Conservation (phyloP, 2,797 vertebrate genomes). For the Helostoma temminkii region DNA sequence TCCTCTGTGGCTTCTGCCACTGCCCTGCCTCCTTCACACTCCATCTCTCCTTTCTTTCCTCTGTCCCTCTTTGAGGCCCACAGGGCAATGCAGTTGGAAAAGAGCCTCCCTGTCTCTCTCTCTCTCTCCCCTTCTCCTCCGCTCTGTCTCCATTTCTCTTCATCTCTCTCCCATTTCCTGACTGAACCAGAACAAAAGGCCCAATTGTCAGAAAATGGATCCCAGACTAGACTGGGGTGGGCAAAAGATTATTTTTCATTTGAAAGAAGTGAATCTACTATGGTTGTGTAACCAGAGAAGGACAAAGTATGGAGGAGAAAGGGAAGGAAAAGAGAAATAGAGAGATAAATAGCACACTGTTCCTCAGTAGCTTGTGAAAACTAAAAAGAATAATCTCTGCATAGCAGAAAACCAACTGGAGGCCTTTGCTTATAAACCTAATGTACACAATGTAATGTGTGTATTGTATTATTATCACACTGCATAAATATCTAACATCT, state of each 20-base stretch:
- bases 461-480: neutral
- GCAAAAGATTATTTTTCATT: conserved; percentile 73
- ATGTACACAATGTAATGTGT: neutral
- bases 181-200: conserved; percentile 80
- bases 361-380: conserved; percentile 38
- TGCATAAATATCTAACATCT: neutral
- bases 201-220: conserved; percentile 83
- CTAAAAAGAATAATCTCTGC: conserved; percentile 36
- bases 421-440: neutral
- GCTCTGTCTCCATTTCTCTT: conserved; percentile 8
- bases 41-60: conserved; percentile 58
- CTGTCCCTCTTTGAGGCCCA: conserved; percentile 62
- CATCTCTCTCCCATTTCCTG: conserved; percentile 68
- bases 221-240: conserved; percentile 66
- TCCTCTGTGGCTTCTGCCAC: conserved; percentile 36
- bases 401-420: too few species aligned
- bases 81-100: conserved; percentile 49
- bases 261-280: conserved; percentile 59
- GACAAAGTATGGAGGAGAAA: conserved; percentile 23
- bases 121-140: neutral
- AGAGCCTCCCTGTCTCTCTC: conserved; percentile 22
- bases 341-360: conserved; percentile 46
- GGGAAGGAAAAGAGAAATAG: conserved; percentile 38
- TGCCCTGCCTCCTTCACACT: conserved; percentile 41
- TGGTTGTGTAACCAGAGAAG: conserved; percentile 70